phyloP scores from a whole-genome alignment of 2,113 vertebrate species.

The Chloebia gouldiae region DNA sequence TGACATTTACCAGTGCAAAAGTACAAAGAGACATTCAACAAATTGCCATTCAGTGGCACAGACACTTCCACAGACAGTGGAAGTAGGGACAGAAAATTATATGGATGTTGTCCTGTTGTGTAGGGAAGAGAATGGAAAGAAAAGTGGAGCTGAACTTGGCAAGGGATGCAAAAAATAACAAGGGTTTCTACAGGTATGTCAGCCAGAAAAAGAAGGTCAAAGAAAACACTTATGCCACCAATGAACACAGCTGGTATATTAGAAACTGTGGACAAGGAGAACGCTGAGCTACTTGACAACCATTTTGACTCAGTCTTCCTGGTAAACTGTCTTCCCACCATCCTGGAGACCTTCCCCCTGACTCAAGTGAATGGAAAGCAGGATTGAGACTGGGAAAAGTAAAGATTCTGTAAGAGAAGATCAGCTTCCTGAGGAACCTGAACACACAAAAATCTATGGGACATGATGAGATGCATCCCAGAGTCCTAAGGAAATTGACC shows the following conservation, averaged over 20 bases:
- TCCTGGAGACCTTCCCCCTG: not conserved
- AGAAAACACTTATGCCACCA: not conserved
- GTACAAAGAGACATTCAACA: not conserved
- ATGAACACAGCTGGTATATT: fast-evolving
- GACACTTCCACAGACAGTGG: not conserved
- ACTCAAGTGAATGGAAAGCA: not conserved
- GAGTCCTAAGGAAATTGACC: not conserved
- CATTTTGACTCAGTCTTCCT: not conserved
- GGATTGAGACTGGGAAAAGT: not conserved
- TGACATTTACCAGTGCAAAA: not conserved
- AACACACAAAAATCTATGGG: not conserved
- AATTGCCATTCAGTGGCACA: not conserved
- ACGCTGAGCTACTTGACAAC: not conserved
- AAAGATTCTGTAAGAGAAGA: not conserved
- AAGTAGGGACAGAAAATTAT: not conserved
- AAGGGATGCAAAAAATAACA: not conserved
- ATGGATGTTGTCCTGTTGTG: not conserved
- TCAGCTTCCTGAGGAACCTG: not conserved
- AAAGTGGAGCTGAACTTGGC: not conserved
- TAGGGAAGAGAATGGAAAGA: not conserved
- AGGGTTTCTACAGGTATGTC: not conserved
- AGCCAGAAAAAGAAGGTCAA: not conserved
- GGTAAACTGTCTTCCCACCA: not conserved
- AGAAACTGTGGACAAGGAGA: not conserved
- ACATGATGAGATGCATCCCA: not conserved